phyloP scores from a whole-genome alignment of 2,113 vertebrate genomes.

The Elephantulus edwardii region DNA sequence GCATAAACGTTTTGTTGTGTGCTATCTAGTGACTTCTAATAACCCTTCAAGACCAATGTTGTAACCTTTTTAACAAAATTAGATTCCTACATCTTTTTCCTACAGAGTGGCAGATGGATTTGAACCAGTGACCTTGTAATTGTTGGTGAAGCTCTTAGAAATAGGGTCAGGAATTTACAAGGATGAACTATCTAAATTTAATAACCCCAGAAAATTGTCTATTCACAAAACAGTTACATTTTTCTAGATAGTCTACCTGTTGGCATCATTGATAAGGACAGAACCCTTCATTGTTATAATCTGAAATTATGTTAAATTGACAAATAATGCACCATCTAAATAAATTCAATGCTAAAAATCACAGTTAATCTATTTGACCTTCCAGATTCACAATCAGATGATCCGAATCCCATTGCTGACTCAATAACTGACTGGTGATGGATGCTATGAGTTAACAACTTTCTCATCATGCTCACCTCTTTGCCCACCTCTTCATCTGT shows the following conservation, averaged over 20 bases:
- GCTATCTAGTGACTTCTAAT: too few species aligned
- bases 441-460: not conserved
- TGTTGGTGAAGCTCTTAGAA: not conserved
- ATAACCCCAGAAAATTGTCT: too few species aligned
- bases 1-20: too few species aligned
- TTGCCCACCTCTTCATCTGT: accelerated
- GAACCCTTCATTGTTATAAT: not conserved
- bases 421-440: accelerated
- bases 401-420: accelerated
- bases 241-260: accelerated
- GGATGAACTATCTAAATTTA: not conserved
- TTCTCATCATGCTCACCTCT: too few species aligned
- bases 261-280: accelerated
- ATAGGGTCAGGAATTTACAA: not conserved
- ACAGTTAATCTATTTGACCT: accelerated
- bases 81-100: too few species aligned
- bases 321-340: accelerated
- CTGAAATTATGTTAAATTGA: accelerated
- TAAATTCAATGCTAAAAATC: not conserved
- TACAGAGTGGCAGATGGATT: too few species aligned
- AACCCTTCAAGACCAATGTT: too few species aligned
- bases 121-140: too few species aligned
- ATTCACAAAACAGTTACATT: not conserved
- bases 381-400: not conserved
- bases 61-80: too few species aligned